Conservation (phyloP, 2,797 vertebrate species). For the Champsocephalus gunnari region DNA sequence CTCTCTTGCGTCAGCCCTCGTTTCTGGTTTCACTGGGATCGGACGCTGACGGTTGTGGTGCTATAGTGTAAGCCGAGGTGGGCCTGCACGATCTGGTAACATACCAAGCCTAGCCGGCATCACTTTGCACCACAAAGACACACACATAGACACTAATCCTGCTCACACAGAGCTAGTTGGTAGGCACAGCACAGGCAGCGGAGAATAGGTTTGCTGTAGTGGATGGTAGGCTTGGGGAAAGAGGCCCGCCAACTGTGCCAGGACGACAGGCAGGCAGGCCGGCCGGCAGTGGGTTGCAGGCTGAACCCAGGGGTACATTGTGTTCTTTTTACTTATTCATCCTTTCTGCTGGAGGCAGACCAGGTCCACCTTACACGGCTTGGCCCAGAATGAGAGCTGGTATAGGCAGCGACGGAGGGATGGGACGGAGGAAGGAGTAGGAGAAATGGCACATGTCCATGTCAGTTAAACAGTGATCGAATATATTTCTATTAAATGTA, state of each 20-base stretch:
- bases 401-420: slow-evolving; percentile 54
- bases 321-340: slow-evolving; percentile 85
- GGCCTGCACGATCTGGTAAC: slow-evolving; percentile 75
- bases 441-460: slow-evolving; percentile 43
- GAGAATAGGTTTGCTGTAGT: slow-evolving; percentile 62
- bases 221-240: slow-evolving; percentile 59
- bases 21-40: slow-evolving; percentile 76
- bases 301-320: slow-evolving; percentile 79
- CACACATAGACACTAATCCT: slow-evolving; percentile 36
- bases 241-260: slow-evolving; percentile 67
- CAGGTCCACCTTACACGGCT: slow-evolving; percentile 71
- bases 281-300: slow-evolving; percentile 67
- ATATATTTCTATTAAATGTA: slow-evolving; percentile 41
- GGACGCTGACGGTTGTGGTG: slow-evolving; percentile 39
- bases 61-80: slow-evolving; percentile 73
- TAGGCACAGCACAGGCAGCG: slow-evolving; percentile 52
- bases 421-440: slow-evolving; percentile 44
- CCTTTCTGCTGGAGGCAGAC: slow-evolving; percentile 73
- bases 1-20: slow-evolving; percentile 60
- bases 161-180: slow-evolving; percentile 54
- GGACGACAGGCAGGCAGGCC: slow-evolving; percentile 55
- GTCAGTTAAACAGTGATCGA: slow-evolving; percentile 44
- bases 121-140: slow-evolving; percentile 62
- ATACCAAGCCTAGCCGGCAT: slow-evolving; percentile 57
- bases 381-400: slow-evolving; percentile 61